Conservation (phyloP, 2,888 invertebrate genomes). For the Plagiodera versicolora region DNA sequence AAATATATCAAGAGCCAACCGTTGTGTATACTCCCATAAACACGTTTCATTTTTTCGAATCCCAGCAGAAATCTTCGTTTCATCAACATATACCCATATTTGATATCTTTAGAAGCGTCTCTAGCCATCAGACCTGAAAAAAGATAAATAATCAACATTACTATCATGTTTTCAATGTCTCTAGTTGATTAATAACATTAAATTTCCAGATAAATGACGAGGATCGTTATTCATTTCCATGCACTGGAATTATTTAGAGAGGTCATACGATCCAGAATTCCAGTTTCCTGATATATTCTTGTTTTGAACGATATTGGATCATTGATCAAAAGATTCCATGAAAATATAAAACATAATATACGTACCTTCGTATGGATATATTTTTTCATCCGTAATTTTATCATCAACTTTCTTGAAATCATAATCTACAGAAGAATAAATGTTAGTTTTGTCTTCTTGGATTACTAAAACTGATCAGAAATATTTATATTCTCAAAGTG, state of each 20-base stretch:
- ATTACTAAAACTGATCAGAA: constrained; percentile 20
- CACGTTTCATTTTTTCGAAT: constrained; percentile 36
- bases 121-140: constrained; percentile 37
- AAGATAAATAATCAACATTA: too few relatives aligned
- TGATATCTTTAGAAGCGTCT: constrained; percentile 33
- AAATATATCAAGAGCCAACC: constrained; percentile 42
- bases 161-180: too few relatives aligned
- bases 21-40: constrained; percentile 40
- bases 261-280: too few relatives aligned
- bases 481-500: background rate
- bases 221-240: too few relatives aligned
- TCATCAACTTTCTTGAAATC: constrained; percentile 16
- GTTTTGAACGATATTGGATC: too few relatives aligned
- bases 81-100: constrained; percentile 39
- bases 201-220: too few relatives aligned
- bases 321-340: too few relatives aligned
- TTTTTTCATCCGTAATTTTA: constrained; percentile 11
- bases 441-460: constrained; percentile 19
- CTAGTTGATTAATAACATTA: too few relatives aligned
- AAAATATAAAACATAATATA: background rate
- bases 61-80: constrained; percentile 38
- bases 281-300: too few relatives aligned
- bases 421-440: constrained; percentile 33
- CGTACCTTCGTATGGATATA: constrained; percentile 29
- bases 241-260: too few relatives aligned